Percentiles rank a stretch among this genome's conserved stretches.
Conservation (phyloP, 1,140 invertebrate species). For the silkworm (Bombyx mori) region ASM3026992v2 NC_085107.1:1687001-1687500, state of each 20-base stretch:
- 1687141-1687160: neutral
- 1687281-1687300: slow-evolving; percentile 15
- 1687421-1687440: slow-evolving; percentile 12
- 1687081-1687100: too few relatives aligned
- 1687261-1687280: slow-evolving; percentile 17
- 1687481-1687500: slow-evolving; percentile 5
- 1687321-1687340: slow-evolving; percentile 14
- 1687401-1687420: slow-evolving; percentile 15
- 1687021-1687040: neutral
- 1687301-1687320: slow-evolving; percentile 13
- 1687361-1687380: slow-evolving; percentile 22
- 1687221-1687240: neutral
- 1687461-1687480: too few relatives aligned
- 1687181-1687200: slow-evolving; percentile 3
- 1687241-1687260: slow-evolving; percentile 10
- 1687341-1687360: slow-evolving; percentile 14
- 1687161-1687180: neutral
- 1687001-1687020: neutral
- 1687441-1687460: too few relatives aligned
- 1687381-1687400: slow-evolving; percentile 16
- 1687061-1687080: neutral
- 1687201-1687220: neutral
- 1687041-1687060: neutral
- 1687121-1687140: neutral
- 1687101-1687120: neutral